phyloP scores from a whole-genome alignment of 1,140 invertebrate species.

The Bombus affinis region DNA sequence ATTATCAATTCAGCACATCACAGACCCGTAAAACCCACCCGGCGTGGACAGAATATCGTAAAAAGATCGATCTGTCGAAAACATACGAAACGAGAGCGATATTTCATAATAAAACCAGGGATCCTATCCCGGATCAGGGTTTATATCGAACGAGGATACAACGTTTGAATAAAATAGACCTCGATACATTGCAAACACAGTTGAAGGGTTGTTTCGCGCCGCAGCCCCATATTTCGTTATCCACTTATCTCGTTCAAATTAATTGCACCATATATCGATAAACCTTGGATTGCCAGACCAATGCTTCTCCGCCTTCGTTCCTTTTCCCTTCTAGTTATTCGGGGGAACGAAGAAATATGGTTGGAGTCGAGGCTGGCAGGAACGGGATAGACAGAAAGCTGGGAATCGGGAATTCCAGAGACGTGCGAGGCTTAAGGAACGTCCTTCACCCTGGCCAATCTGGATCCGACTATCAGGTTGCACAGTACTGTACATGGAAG shows the following conservation, averaged over 20 bases:
- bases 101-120: neutral
- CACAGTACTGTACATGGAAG: conserved; percentile 24
- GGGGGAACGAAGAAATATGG: conserved; percentile 50
- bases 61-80: neutral
- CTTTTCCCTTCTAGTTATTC: neutral
- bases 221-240: neutral
- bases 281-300: neutral
- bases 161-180: neutral
- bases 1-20: neutral
- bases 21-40: no score
- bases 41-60: neutral
- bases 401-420: conserved; percentile 70
- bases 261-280: neutral
- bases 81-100: neutral
- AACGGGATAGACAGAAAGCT: conserved; percentile 39
- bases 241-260: conserved; percentile 14
- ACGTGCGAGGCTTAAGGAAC: conserved; percentile 69
- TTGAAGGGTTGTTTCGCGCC: no score
- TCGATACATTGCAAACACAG: neutral
- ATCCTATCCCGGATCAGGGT: no score
- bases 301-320: neutral
- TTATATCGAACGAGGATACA: no score
- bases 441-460: conserved; percentile 50
- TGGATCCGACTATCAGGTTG: conserved; percentile 65
- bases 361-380: neutral